Base-by-base conservation (phyloP, 2,888 invertebrate genomes). In the Aquatica leii region DNA sequence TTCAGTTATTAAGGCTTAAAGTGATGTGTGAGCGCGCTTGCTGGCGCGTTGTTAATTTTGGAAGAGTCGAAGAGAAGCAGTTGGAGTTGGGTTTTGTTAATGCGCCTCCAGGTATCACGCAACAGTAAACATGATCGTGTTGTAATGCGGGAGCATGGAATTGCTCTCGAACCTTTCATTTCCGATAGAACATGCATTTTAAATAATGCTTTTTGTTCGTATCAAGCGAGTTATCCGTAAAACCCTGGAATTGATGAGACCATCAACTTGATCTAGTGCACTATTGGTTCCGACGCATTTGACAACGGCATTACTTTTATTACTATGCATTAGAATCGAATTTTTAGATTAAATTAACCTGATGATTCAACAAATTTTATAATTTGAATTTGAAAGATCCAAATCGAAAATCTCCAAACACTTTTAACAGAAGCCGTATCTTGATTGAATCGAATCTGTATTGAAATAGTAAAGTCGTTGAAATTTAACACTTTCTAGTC, bases 211-310 rank as follows among this genome's bases (percentile, higher is more conserved):
- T 69, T 69, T 69, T 67, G 60, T 62, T 60, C 61, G 65, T 57
- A 69, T 68, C 62, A 69, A 62, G 63, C 62, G 66, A 67, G 64
- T 65, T 69, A 69, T 69, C 65, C 67, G 65, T 65, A 69, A 69
- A 67, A 69, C 62, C 67, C 59, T 54, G 54, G 57, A 67, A 69
- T 69, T 69, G 68, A 69, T 69, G 65, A 66, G 65, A 66, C 69
- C 66, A 68, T 69, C 69, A 69, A 69, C 65, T 67, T 69, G 69
- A 69, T 69, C 69, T 69, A 69, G 69, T 69, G 57, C 69, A 69
- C 67, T 68, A 69, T 69, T 65, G 68, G 67, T 62, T 63, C 62
- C 66, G 55, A 56, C 66, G 66, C 62, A 66, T 66, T 66, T 66
- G 66, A 66, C 66, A 66, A 59, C 62, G 66, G 56, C 66, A 63